Evolutionary conservation across 2,113 vertebrate genomes (phyloP), one percentile per base, ranked within the genome.

Genomic region (Pelecanoides urinatrix): DNA sequence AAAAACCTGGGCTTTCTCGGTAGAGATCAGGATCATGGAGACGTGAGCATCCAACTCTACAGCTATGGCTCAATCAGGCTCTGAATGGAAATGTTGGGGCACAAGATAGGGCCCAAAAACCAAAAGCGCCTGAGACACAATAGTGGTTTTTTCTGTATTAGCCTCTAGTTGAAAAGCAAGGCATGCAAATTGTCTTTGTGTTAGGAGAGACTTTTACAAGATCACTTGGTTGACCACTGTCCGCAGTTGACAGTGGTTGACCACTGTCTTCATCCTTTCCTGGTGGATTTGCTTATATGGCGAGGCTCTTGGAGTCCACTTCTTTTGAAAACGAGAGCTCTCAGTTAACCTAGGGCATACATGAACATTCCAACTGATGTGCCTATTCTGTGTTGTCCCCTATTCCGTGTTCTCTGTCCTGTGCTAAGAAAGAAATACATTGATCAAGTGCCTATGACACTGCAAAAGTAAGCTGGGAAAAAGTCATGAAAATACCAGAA

Each of bases 241-340:
- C 71, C 62, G 50, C 1, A 1, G 14, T 7, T 45, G 40, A 16
- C 50, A 61, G 45, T 22, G 16, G 9, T 10, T 50, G 34, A 25
- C 17, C 20, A 22, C 42, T 30, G 9, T 42, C 44, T 89, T 77
- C 81, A 90, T 11, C 23, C 30, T 44, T 80, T 52, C 29, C 23
- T 84, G 29, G 13, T 42, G 40, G 25, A 45, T 38, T 63, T 71
- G 34, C 8, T 71, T 62, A 25, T 21, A 55, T 11, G 17, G 21
- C 0, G 0, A 58, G n/a, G 16, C 7, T 67, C 78, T 71, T 47
- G 36, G 23, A 47, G 9, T 20, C 20, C n/a, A 29, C 6, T 56
- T 56, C n/a, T 50, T 80, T 47, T 34, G 30, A 73, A 92, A 87
- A 87, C 1, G 2, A 90, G 16, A 80, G 10, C 13, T 17, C 29